Evolutionary conservation across 2,888 invertebrate species (phyloP).

Genomic region (Pyrochroa serraticornis): DNA sequence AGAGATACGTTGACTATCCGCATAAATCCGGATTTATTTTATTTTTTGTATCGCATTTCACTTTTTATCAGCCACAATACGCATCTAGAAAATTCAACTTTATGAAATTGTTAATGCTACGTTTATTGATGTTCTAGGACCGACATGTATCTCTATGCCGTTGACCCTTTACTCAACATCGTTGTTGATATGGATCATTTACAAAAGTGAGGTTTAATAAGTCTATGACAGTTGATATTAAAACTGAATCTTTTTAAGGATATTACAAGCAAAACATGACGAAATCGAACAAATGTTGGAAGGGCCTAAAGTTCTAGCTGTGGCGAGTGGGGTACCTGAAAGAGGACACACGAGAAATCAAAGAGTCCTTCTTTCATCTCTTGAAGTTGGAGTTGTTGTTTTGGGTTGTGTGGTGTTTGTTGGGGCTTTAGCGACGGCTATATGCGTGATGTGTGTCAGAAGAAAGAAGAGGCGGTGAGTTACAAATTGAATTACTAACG

Average conservation of each 20-base stretch:
- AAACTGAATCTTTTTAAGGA: constrained; percentile 61
- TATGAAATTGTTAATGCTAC: too few species aligned
- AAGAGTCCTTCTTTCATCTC: constrained; percentile 65
- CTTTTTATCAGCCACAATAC: background rate
- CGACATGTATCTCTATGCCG: constrained; percentile 84
- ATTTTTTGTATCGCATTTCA: background rate
- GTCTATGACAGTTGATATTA: background rate
- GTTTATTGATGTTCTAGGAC: constrained; percentile 66
- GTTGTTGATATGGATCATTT: constrained; percentile 81
- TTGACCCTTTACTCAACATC: constrained; percentile 80
- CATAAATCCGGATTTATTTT: constrained; percentile 1
- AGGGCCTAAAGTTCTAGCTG: constrained; percentile 69
- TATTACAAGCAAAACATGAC: constrained; percentile 66
- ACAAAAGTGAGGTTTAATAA: constrained; percentile 67
- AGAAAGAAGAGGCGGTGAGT: constrained; percentile 66
- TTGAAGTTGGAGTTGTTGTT: constrained; percentile 81
- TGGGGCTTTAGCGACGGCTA: constrained; percentile 79
- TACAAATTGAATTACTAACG: too few species aligned
- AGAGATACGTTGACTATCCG: background rate
- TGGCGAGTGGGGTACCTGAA: constrained; percentile 58
- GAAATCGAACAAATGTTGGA: constrained; percentile 70
- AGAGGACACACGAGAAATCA: constrained; percentile 55
- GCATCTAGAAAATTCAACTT: background rate
- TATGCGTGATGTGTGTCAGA: constrained; percentile 74
- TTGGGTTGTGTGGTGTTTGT: constrained; percentile 81